phyloP scores from a whole-genome alignment of 1,140 invertebrate species.

The Stratiolaelaps scimitus region DNA sequence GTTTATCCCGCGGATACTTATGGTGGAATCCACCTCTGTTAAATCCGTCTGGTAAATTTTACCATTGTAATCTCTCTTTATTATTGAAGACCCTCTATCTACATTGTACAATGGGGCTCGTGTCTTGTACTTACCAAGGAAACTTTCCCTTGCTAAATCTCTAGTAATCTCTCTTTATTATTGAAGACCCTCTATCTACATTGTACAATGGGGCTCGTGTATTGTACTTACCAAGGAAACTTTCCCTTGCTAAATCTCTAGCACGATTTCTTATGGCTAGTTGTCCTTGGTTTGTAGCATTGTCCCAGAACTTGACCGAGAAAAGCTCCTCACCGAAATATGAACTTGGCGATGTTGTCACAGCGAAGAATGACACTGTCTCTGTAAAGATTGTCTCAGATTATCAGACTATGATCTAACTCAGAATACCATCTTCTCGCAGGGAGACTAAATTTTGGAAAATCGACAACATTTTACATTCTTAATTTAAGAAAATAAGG shows the following conservation, averaged over 20 bases:
- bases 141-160: constrained; percentile 16
- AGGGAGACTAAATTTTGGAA: too few relatives aligned
- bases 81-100: background rate
- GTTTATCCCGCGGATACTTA: background rate
- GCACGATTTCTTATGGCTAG: constrained; percentile 15
- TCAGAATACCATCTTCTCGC: too few relatives aligned
- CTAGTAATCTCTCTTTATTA: too few relatives aligned
- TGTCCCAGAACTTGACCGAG: constrained; percentile 17
- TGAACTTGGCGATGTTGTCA: background rate
- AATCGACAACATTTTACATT: too few relatives aligned
- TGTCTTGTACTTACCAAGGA: background rate
- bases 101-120: background rate
- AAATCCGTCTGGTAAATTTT: too few relatives aligned
- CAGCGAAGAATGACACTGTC: constrained; percentile 13
- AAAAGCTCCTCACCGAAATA: constrained; percentile 14
- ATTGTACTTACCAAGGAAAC: constrained; percentile 13
- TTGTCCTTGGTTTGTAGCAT: constrained; percentile 6
- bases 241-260: constrained; percentile 5
- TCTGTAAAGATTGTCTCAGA: background rate
- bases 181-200: background rate
- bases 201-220: background rate
- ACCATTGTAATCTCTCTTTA: too few relatives aligned
- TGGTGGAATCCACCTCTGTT: constrained; percentile 8
- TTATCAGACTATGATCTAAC: background rate
- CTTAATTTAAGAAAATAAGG: too few relatives aligned